Percentiles rank a stretch among this genome's conserved stretches.
Conservation (phyloP, 2,888 invertebrate species). For the Hetaerina titia region DNA sequence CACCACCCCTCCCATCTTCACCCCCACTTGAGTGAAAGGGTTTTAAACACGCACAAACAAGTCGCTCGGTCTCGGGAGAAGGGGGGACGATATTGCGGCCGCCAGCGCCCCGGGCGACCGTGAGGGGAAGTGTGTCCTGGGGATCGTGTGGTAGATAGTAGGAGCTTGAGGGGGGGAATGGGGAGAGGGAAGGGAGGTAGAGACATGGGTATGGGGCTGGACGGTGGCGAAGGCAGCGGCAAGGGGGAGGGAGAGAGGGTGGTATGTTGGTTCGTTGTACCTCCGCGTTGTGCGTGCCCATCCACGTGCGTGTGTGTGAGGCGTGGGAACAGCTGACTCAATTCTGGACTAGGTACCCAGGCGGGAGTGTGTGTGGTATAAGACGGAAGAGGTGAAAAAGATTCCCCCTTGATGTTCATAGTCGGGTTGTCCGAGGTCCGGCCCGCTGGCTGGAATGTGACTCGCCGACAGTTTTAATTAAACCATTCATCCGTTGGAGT, state of each 20-base stretch:
- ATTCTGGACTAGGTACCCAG: background rate
- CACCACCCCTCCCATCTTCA: background rate
- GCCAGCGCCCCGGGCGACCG: background rate
- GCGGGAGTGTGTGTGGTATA: background rate
- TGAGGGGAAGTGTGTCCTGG: background rate
- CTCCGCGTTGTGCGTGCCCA: background rate
- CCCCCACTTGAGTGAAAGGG: conserved; percentile 33
- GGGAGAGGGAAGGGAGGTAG: background rate
- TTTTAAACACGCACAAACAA: conserved; percentile 36
- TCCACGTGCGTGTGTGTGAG: background rate
- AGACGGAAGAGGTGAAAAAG: background rate
- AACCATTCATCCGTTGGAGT: no score
- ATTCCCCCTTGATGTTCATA: background rate
- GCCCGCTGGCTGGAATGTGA: background rate
- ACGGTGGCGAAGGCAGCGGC: background rate
- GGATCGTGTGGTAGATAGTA: no score
- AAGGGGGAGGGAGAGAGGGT: background rate
- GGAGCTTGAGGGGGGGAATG: background rate
- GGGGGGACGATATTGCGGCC: background rate
- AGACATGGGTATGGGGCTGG: background rate
- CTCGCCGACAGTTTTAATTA: background rate
- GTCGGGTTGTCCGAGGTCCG: background rate
- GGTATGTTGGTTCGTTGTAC: background rate
- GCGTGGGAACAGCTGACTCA: conserved; percentile 63
- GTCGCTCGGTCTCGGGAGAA: background rate